A percentile compares a stretch with the other conserved stretches of the same genome.
These are phyloP conservation scores for human DNA, from an alignment of 2,113 vertebrate species.

Conservation along the genomic window GRCh38 chr2:59895501-59896000, in stretches of 20 bases:
- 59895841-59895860: not conserved
- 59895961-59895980: not conserved
- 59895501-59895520: not conserved
- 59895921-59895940: not conserved
- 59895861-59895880: not conserved
- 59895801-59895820: not conserved
- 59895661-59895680: not conserved
- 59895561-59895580: not conserved
- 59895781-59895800: not conserved
- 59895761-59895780: not conserved
- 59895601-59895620: not conserved
- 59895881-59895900: not conserved
- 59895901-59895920: not conserved
- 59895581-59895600: not conserved
- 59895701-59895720: not conserved
- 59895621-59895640: not conserved
- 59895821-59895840: not conserved
- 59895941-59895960: constrained; percentile 11
- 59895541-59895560: not conserved
- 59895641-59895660: not conserved
- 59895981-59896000: constrained; percentile 15
- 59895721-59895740: not conserved
- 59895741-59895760: not conserved
- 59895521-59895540: not conserved
- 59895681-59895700: not conserved